phyloP scores from a whole-genome alignment of 2,113 vertebrate genomes.

The Cercocebus atys region DNA sequence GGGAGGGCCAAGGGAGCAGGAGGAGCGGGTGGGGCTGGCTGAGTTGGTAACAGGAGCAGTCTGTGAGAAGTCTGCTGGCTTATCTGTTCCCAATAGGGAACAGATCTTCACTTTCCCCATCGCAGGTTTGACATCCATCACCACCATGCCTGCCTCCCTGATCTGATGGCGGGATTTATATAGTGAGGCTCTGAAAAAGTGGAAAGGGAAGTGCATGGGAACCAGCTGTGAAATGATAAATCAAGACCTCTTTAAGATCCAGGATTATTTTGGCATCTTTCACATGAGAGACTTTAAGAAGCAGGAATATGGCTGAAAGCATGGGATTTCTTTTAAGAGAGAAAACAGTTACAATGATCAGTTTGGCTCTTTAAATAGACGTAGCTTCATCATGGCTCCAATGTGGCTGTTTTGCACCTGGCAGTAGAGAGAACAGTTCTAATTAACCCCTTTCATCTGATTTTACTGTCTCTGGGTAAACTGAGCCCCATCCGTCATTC shows the following conservation, averaged over 20 bases:
- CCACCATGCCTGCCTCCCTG: not conserved
- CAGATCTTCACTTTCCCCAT: not conserved
- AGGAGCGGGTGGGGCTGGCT: not conserved
- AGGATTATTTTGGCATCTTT: constrained; percentile 48
- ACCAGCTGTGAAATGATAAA: constrained; percentile 18
- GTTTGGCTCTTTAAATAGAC: constrained; percentile 81
- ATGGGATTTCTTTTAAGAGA: not conserved
- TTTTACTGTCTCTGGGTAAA: constrained; percentile 57
- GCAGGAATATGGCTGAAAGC: not conserved
- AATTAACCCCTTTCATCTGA: constrained; percentile 12
- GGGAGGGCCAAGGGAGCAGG: not conserved
- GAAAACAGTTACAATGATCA: constrained; percentile 76
- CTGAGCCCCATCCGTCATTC: constrained; percentile 69
- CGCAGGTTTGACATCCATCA: not conserved
- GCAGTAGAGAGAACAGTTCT: constrained; percentile 58
- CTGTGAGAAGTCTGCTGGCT: not conserved
- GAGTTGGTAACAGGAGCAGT: not conserved
- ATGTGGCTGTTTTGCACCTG: constrained; percentile 44
- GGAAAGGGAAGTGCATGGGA: not conserved
- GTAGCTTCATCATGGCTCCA: constrained; percentile 58
- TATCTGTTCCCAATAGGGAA: not conserved
- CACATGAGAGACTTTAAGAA: constrained; percentile 12
- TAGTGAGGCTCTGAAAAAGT: constrained; percentile 33
- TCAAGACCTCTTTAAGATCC: not conserved
- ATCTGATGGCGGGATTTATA: constrained; percentile 52